Evolutionary conservation across 2,888 invertebrate genomes (phyloP).

Genomic region (Lepetodrilus schrolli): DNA sequence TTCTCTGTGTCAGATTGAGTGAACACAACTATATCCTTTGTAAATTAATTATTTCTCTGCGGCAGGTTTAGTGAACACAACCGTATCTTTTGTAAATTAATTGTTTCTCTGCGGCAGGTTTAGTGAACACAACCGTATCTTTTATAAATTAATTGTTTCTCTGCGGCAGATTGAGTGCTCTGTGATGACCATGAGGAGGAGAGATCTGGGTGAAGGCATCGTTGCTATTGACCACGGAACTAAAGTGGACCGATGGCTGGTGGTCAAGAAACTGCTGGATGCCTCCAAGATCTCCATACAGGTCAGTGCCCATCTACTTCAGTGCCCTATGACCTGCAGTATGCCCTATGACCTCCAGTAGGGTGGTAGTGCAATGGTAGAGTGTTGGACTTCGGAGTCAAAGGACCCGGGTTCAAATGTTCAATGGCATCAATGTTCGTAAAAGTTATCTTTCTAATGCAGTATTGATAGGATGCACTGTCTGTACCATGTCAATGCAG

Average conservation of each 20-base stretch:
- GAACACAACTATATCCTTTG: no score
- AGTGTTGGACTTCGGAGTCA: no score
- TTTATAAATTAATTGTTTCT: background rate
- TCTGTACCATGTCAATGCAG: no score
- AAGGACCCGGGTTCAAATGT: no score
- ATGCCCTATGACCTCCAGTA: background rate
- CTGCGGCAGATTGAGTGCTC: slow-evolving; percentile 57
- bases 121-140: no score
- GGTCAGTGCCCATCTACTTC: slow-evolving; percentile 45
- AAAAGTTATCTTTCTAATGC: no score
- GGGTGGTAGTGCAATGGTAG: no score
- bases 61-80: no score
- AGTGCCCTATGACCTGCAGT: background rate
- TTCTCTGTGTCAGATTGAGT: no score
- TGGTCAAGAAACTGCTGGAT: slow-evolving; percentile 68
- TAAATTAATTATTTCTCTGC: no score
- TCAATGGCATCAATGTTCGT: no score
- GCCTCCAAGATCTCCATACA: slow-evolving; percentile 64
- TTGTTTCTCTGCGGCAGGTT: slow-evolving; percentile 48
- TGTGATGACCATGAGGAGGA: slow-evolving; percentile 56
- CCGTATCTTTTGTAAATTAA: background rate
- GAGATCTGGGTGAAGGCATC: slow-evolving; percentile 62
- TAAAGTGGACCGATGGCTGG: slow-evolving; percentile 67
- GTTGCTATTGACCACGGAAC: slow-evolving; percentile 65
- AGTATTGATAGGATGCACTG: no score